phyloP scores from a whole-genome alignment of 2,113 vertebrate genomes.

The Hystrix cristata region DNA sequence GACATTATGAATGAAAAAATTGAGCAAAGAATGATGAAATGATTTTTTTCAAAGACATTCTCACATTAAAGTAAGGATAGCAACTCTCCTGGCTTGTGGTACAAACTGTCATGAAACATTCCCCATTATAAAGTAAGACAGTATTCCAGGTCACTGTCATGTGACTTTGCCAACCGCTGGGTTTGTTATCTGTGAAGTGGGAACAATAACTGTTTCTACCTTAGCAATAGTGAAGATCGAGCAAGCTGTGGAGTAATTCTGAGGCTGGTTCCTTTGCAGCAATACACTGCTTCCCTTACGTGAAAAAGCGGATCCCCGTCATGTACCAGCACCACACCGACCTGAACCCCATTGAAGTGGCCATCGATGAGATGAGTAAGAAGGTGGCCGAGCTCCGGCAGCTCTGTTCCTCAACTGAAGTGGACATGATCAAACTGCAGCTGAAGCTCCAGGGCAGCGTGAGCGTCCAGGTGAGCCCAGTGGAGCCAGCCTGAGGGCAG shows the following conservation, averaged over 20 bases:
- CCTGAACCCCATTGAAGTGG: slow-evolving; percentile 98
- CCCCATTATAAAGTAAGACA: neutral
- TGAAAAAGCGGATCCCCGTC: slow-evolving; percentile 98
- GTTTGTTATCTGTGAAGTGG: neutral
- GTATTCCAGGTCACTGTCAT: neutral
- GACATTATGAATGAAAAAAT: neutral
- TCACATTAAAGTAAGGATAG: neutral
- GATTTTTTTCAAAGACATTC: neutral
- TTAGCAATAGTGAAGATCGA: accelerated
- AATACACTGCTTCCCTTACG: slow-evolving; percentile 97
- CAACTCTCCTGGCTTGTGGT: neutral
- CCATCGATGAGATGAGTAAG: slow-evolving; percentile 99
- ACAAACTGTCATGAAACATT: neutral
- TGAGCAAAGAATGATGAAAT: neutral
- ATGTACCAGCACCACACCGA: slow-evolving; percentile 99
- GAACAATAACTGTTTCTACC: too few species aligned
- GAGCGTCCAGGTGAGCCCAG: slow-evolving; percentile 95
- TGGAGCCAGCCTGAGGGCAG: neutral
- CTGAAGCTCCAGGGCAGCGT: slow-evolving; percentile 99
- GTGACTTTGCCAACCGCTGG: neutral
- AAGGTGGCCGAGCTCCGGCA: slow-evolving; percentile 96
- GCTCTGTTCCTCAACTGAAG: slow-evolving; percentile 95
- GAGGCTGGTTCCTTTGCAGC: slow-evolving; percentile 86
- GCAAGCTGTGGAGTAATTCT: neutral
- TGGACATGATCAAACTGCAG: slow-evolving; percentile 99